A percentile compares a stretch with the other conserved stretches of the same genome.
Evolutionary conservation across 2,797 vertebrate species (phyloP).

Genomic region (Diglossa cyanea): DNA sequence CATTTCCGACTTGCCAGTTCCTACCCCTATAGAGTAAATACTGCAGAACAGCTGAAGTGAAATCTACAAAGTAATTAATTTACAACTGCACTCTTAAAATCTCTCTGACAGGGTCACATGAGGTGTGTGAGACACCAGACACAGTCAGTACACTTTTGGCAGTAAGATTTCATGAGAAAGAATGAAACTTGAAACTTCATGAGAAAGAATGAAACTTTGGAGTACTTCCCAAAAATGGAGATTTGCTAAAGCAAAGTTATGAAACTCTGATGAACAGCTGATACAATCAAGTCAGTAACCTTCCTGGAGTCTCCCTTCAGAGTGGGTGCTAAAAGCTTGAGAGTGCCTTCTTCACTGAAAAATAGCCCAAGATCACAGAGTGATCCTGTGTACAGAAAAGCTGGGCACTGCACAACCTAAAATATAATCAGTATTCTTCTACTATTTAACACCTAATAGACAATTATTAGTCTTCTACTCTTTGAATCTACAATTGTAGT

Average conservation of each 20-base stretch:
- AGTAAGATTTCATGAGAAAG: background rate
- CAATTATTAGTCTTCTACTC: background rate
- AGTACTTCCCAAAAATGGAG: background rate
- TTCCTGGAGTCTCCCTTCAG: background rate
- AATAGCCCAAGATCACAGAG: fast-evolving
- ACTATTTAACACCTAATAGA: background rate
- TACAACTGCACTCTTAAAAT: background rate
- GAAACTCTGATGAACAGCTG: fast-evolving
- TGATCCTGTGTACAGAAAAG: background rate
- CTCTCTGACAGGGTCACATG: background rate
- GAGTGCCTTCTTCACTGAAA: background rate
- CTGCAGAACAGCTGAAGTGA: background rate
- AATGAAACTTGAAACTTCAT: no score
- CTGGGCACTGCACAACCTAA: background rate
- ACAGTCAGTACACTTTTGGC: background rate
- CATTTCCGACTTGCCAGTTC: background rate
- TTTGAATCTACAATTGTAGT: background rate
- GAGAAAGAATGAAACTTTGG: background rate
- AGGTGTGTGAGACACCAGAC: background rate
- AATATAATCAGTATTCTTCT: background rate
- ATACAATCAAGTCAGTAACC: background rate
- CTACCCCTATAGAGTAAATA: background rate
- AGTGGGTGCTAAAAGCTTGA: background rate
- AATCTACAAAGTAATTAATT: fast-evolving
- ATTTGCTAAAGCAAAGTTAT: background rate